Evolutionary conservation across 2,113 vertebrate genomes (phyloP), one percentile per base, ranked within the genome.

Genomic region (Triplophysa tibetana): DNA sequence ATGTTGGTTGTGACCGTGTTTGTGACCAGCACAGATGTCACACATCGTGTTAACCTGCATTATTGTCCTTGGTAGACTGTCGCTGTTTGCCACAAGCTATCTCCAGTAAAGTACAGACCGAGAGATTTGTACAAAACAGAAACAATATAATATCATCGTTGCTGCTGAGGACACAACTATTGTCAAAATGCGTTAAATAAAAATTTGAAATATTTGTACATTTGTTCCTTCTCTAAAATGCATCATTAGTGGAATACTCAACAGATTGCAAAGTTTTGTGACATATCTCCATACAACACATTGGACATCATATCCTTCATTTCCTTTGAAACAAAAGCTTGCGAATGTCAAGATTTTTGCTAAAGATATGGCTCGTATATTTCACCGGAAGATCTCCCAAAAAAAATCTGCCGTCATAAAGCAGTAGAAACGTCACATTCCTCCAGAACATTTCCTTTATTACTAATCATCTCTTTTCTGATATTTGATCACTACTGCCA

Each of bases 1-100:
- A 11, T 33, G 24, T 8, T n/a, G 79, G 88, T 91, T 90, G 88
- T 90, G 86, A 80, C 75, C 79, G 84, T 91, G 89, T 92, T 91
- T 90, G 89, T 90, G 86, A 84, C 86, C 85, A 83, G 83, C 88
- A 87, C 89, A 91, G 90, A 90, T 91, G 88, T 91, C 85, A 85
- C 86, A 88, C 85, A 14, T 85, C 19, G 85, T 84, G 85, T 85
- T 90, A 88, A 88, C 89, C 88, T 84, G 82, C 83, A 19, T 58
- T 58, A n/a, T n/a, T 58, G 54, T 58, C 54, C 19, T 58, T 9
- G n/a, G 54, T 58, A 21, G 50, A 52, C 50, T 52, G 54, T 58
- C 19, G n/a, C 54, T n/a, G 54, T 58, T 58, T 58, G 19, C 54
- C 6, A 19, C 8, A n/a, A 58, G 54, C 19, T 1, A 6, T n/a